Percentiles rank a stretch among this genome's conserved stretches.
Evolutionary conservation across 1,140 invertebrate genomes (phyloP).

Genomic region (Ctenoplectra terminalis): DNA sequence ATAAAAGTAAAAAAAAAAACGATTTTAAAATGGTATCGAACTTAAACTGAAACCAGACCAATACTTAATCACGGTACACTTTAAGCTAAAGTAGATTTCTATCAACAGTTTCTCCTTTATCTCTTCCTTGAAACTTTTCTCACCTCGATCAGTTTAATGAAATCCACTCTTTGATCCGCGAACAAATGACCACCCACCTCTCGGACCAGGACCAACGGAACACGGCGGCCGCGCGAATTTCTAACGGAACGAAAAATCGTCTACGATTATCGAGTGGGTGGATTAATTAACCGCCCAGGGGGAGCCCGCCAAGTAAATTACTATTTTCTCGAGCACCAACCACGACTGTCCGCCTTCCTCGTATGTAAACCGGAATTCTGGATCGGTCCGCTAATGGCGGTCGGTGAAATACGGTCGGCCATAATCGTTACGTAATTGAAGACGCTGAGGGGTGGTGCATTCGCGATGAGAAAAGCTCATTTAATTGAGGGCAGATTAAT

Average conservation of each 20-base stretch:
- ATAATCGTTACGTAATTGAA: constrained; percentile 42
- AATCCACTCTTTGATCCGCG: not conserved
- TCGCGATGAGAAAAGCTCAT: constrained; percentile 12
- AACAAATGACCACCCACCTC: not conserved
- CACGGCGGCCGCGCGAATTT: not conserved
- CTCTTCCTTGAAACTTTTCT: no score
- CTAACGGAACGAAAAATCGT: not conserved
- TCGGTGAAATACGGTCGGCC: constrained; percentile 8
- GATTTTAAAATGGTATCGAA: no score
- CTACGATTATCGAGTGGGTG: not conserved
- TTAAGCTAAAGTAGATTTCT: no score
- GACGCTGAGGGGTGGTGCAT: not conserved
- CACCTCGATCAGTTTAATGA: not conserved
- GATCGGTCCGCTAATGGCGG: constrained; percentile 24
- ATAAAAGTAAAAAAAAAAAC: no score
- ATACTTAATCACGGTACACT: no score
- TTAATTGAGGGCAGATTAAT: constrained; percentile 30
- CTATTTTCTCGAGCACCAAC: constrained; percentile 9
- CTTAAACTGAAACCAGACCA: no score
- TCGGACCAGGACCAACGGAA: not conserved
- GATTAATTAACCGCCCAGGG: constrained; percentile 20
- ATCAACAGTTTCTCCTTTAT: no score
- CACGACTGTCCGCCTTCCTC: not conserved
- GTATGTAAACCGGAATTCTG: constrained; percentile 15
- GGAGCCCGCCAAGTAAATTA: not conserved